Percentiles rank a stretch among this genome's conserved stretches.
phyloP scores from a whole-genome alignment of 2,888 invertebrate genomes.

The Marronus borbonicus region DNA sequence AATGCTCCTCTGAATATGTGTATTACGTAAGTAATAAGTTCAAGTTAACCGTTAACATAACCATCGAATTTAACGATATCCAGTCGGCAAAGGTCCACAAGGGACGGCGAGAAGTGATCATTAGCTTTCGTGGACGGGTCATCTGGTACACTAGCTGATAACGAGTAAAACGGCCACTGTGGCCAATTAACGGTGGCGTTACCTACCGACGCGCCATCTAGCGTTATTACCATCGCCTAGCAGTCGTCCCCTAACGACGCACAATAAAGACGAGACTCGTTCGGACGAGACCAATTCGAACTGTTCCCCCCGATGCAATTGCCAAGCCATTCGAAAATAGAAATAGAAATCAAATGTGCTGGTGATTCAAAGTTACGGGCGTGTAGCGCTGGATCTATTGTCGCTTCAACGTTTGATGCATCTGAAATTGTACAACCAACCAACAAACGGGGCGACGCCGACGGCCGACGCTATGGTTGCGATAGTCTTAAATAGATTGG shows the following conservation, averaged over 20 bases:
- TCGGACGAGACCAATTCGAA: slow-evolving; percentile 37
- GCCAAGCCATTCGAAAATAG: slow-evolving; percentile 32
- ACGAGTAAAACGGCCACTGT: slow-evolving; percentile 63
- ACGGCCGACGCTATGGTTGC: neutral
- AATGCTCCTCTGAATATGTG: neutral
- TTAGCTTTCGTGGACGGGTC: slow-evolving; percentile 68
- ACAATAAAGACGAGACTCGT: slow-evolving; percentile 22
- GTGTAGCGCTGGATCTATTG: slow-evolving; percentile 14
- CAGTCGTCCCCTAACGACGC: slow-evolving; percentile 24
- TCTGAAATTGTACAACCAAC: neutral
- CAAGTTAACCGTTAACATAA: slow-evolving; percentile 55
- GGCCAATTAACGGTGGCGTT: slow-evolving; percentile 58
- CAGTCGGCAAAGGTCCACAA: slow-evolving; percentile 54
- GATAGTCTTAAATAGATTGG: no score
- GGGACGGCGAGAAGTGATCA: slow-evolving; percentile 51
- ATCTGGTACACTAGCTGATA: slow-evolving; percentile 68
- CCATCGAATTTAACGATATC: slow-evolving; percentile 62
- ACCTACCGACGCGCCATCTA: slow-evolving; percentile 50
- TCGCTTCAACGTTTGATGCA: slow-evolving; percentile 1
- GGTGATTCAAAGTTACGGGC: slow-evolving; percentile 29
- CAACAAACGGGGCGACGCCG: neutral
- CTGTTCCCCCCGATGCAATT: slow-evolving; percentile 33
- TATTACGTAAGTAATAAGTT: slow-evolving; percentile 15
- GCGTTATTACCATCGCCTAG: slow-evolving; percentile 39
- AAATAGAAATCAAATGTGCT: slow-evolving; percentile 31